Percentiles rank a stretch among this genome's conserved stretches.
These are phyloP conservation scores for Macrochelys suwanniensis DNA, from an alignment of 2,797 vertebrate species.

Conservation along the genomic window DNA sequence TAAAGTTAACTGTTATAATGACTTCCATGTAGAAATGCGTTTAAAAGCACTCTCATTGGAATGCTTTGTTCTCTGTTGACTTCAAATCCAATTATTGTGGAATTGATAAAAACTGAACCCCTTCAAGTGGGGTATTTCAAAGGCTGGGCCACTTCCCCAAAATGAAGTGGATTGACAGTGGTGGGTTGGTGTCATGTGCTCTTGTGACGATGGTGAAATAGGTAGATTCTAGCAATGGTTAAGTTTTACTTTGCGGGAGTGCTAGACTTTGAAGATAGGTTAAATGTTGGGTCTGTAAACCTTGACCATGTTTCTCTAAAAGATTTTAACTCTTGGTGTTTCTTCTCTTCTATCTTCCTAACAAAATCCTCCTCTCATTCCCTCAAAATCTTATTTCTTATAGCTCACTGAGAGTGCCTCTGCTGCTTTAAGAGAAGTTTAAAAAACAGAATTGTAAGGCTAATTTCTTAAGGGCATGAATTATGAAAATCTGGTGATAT, in stretches of 20 bases:
- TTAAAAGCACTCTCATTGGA: neutral
- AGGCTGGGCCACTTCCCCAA: neutral
- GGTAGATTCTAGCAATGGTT: neutral
- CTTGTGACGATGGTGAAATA: neutral
- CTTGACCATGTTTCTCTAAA: neutral
- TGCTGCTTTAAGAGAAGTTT: neutral
- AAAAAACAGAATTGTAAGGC: neutral
- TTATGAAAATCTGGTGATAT: neutral
- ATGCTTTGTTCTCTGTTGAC: conserved; percentile 48
- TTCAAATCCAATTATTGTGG: conserved; percentile 27
- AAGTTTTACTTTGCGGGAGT: neutral
- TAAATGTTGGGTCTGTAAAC: neutral
- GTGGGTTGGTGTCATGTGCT: neutral
- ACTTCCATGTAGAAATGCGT: neutral
- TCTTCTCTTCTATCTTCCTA: neutral
- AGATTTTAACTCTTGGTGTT: neutral
- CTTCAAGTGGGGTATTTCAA: neutral
- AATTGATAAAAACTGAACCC: conserved; percentile 56
- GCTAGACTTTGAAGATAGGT: neutral
- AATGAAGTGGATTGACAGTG: neutral
- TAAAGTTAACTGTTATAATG: neutral
- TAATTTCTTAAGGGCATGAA: neutral
- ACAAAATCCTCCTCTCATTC: neutral
- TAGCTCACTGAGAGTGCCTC: neutral
- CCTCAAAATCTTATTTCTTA: neutral